Evolutionary conservation across 2,113 vertebrate species (phyloP).

Genomic region (Columbina picui): DNA sequence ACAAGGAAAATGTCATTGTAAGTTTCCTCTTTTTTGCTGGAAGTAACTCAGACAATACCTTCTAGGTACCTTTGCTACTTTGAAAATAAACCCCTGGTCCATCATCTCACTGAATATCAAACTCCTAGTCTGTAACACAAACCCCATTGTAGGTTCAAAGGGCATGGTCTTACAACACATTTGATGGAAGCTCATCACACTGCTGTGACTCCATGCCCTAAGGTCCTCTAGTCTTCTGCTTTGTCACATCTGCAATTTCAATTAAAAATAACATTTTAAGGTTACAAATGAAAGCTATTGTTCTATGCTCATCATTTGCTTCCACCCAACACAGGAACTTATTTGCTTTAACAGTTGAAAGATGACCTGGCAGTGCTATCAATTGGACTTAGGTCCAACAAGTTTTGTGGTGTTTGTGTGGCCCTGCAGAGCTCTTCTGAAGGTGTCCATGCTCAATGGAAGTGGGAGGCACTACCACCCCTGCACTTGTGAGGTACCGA

Average conservation of each 20-base stretch:
- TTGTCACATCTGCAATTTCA: not conserved
- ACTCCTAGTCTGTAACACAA: not conserved
- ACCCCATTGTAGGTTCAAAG: not conserved
- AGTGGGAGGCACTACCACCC: not conserved
- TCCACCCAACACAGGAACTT: not conserved
- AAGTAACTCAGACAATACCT: not conserved
- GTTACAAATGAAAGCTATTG: not conserved
- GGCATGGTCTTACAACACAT: not conserved
- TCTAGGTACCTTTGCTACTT: not conserved
- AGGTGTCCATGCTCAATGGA: not conserved
- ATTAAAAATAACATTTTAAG: not conserved
- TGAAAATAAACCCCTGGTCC: not conserved
- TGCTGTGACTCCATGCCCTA: not conserved
- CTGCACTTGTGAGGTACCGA: not conserved
- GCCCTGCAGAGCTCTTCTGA: not conserved
- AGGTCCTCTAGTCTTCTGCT: not conserved
- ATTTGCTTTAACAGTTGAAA: not conserved
- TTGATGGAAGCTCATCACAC: not conserved
- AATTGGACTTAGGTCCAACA: not conserved
- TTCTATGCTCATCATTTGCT: not conserved
- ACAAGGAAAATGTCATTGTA: not conserved
- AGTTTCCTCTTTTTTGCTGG: not conserved
- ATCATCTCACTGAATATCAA: not conserved
- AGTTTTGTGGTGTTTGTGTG: not conserved
- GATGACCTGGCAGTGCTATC: not conserved